These are phyloP conservation scores for Cyanoderma ruficeps DNA, from an alignment of 2,113 vertebrate species.

Conservation along the genomic window DNA sequence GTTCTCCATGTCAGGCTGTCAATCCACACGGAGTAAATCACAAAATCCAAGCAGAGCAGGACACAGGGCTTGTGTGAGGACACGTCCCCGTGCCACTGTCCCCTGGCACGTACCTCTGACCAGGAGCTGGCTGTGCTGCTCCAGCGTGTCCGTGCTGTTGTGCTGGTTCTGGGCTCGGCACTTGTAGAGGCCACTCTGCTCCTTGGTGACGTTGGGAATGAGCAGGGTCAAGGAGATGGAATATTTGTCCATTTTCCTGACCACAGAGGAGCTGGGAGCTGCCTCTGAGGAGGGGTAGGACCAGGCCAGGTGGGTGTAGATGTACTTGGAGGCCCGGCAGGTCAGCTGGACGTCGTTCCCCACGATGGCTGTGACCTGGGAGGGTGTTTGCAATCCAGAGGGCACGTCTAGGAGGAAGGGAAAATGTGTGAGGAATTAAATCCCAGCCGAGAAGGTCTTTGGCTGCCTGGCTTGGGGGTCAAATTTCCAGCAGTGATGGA, in stretches of 20 bases:
- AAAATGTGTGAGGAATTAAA: not conserved
- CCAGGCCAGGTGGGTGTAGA: slow-evolving; percentile 82
- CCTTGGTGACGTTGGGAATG: slow-evolving; percentile 77
- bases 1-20: not conserved
- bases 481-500: not conserved
- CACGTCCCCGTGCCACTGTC: fast-evolving
- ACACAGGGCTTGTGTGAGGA: fast-evolving
- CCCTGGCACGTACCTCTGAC: slow-evolving; percentile 70
- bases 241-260: slow-evolving; percentile 56
- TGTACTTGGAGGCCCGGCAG: slow-evolving; percentile 82
- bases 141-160: slow-evolving; percentile 45
- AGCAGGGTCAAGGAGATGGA: slow-evolving; percentile 77
- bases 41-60: not conserved
- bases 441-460: not conserved
- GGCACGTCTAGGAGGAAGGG: slow-evolving; percentile 72
- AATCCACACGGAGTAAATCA: fast-evolving
- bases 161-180: slow-evolving; percentile 76
- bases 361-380: slow-evolving; percentile 68
- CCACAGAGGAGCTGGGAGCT: not conserved
- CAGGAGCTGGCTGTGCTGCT: slow-evolving; percentile 65
- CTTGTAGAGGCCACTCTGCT: slow-evolving; percentile 71
- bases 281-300: slow-evolving; percentile 65
- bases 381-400: slow-evolving; percentile 66
- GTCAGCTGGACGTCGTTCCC: slow-evolving; percentile 75
- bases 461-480: not conserved